Base-by-base conservation (phyloP, 2,113 vertebrate genomes). In the Vulpes lagopus region DNA sequence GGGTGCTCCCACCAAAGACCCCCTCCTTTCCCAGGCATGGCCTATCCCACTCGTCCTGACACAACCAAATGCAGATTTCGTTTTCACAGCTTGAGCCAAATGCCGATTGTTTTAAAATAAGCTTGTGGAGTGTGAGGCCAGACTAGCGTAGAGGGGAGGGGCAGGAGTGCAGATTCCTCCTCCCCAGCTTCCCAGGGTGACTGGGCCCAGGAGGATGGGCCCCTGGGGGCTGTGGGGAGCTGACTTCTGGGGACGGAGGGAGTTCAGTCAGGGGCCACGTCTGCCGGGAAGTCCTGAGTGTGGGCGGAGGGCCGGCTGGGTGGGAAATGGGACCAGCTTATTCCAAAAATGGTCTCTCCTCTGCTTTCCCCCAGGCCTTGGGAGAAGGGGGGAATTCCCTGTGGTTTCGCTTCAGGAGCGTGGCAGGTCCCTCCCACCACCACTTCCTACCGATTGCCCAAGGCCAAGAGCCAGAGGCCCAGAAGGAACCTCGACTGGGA, bases 21-120 rank as follows among this genome's bases (percentile, higher is more conserved):
- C 80, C 35, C 30, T 49, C 8, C 32, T 86, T 59, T 60, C 35
- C 27, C 1, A 3, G 65, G 55, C 10, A 0, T 8, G 0, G 82
- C 12, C 55, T 43, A 5, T 8, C 67, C 67, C 81, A 14, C n/a
- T 27, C 73, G 32, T 74, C 8, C 55, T 19, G 30, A 86, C 79
- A 23, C 55, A 5, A 59, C 74, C 16, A 22, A 35, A 5, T 9
- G 3, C 32, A 16, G n/a, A n/a, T 27, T 83, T 43, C 51, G 6
- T 35, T 83, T 64, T 88, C 86, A 74, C 8, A 38, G 55, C 62
- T 43, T 78, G 60, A 84, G 74, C 88, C 97, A 92, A 57, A 81
- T 64, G 74, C 84, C 81, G 84, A 53, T 64, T 30, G 57, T 85
- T 93, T 94, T 73, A 90, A 93, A 97, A 80, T 85, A 76, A 89